A percentile compares a stretch with the other conserved stretches of the same genome.
These are phyloP conservation scores for Pachyseris speciosa DNA, from an alignment of 64 coral and sea anemone genomes.

Conservation along the genomic window DNA sequence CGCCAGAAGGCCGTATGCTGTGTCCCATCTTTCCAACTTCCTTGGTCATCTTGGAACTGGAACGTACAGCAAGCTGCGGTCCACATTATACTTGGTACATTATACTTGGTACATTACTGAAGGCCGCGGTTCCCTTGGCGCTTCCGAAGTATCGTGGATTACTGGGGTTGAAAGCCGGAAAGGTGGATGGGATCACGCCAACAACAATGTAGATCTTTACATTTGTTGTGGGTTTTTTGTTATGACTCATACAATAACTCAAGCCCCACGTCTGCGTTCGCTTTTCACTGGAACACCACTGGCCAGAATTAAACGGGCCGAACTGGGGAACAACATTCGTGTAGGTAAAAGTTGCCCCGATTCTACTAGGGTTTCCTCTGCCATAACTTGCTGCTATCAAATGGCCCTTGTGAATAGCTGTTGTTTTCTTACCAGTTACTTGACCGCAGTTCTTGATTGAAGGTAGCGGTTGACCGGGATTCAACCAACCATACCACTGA, in stretches of 20 bases:
- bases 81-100: conserved; percentile 25
- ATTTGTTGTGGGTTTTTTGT: not conserved
- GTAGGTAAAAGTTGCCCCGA: not conserved
- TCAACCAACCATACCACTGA: not conserved
- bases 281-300: not conserved
- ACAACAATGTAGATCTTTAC: not conserved
- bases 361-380: not conserved
- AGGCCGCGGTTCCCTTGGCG: not conserved
- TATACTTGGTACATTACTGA: not conserved
- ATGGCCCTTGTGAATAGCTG: not conserved
- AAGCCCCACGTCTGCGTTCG: not conserved
- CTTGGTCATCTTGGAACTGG: not conserved
- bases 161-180: not conserved
- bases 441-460: no score
- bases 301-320: not conserved
- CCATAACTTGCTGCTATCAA: not conserved
- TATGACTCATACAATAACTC: not conserved
- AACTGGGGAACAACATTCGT: not conserved
- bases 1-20: not conserved
- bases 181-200: not conserved
- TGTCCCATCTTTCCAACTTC: not conserved
- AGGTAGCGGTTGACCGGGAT: not conserved
- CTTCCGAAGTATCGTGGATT: not conserved
- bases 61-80: conserved; percentile 36
- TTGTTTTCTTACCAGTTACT: no score